These are phyloP conservation scores for Drosophila kepulauana DNA, from an alignment of 1,140 invertebrate species.

Conservation along the genomic window DNA sequence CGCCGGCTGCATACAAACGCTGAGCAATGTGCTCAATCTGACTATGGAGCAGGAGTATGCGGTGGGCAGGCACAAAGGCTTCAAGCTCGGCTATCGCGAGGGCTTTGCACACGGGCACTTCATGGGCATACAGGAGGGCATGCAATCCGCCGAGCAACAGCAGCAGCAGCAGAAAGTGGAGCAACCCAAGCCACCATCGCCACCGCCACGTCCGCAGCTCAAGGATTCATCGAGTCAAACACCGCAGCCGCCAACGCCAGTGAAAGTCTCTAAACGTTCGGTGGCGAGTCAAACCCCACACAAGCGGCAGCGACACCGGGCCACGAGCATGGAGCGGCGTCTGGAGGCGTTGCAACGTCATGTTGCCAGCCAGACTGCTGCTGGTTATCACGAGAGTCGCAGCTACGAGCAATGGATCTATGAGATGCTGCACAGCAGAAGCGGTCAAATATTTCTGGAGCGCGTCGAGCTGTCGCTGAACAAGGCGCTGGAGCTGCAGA, in stretches of 20 bases:
- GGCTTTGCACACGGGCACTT: slow-evolving; percentile 66
- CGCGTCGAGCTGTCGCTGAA: slow-evolving; percentile 71
- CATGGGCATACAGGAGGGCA: slow-evolving; percentile 66
- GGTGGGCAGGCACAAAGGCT: slow-evolving; percentile 61
- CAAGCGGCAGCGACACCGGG: neutral
- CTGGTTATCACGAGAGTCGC: neutral
- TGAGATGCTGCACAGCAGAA: slow-evolving; percentile 73
- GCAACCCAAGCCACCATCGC: neutral
- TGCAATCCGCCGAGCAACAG: neutral
- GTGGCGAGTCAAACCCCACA: neutral
- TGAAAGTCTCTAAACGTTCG: neutral
- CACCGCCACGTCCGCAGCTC: too few relatives aligned
- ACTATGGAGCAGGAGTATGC: slow-evolving; percentile 70
- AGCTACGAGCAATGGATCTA: slow-evolving; percentile 73
- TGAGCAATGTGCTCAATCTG: slow-evolving; percentile 64
- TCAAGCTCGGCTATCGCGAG: slow-evolving; percentile 60
- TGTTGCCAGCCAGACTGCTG: slow-evolving; percentile 7
- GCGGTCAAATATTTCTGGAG: slow-evolving; percentile 71
- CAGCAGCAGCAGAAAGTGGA: neutral
- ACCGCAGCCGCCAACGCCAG: neutral
- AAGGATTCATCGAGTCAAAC: slow-evolving; percentile 9
- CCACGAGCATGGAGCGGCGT: slow-evolving; percentile 10
- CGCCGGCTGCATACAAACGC: slow-evolving; percentile 42
- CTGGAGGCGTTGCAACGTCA: neutral
- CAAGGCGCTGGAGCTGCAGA: slow-evolving; percentile 72